These are phyloP conservation scores for Caloenas nicobarica DNA, from an alignment of 2,113 vertebrate species.

Conservation along the genomic window DNA sequence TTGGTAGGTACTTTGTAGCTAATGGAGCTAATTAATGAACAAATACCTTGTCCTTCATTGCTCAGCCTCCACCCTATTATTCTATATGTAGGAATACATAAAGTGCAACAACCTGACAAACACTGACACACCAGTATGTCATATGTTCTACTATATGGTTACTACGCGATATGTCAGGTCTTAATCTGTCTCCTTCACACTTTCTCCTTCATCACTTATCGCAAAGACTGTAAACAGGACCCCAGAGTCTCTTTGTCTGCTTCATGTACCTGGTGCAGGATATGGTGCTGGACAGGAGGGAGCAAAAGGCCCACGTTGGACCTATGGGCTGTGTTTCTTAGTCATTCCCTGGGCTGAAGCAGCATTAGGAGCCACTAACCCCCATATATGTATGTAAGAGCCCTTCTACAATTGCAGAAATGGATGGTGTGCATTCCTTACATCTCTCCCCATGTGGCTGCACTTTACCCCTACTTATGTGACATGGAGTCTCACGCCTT, in stretches of 20 bases:
- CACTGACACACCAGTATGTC: background rate
- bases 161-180: background rate
- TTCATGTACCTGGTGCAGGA: background rate
- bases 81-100: background rate
- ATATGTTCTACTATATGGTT: background rate
- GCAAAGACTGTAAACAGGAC: background rate
- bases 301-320: background rate
- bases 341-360: background rate
- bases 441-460: accelerated
- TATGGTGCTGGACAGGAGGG: background rate
- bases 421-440: background rate
- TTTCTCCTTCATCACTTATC: background rate
- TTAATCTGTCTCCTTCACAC: background rate
- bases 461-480: background rate
- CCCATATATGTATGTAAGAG: background rate
- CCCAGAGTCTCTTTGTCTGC: background rate
- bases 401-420: background rate
- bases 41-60: background rate
- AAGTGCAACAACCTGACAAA: background rate
- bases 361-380: background rate
- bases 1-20: background rate
- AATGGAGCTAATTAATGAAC: background rate
- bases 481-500: background rate
- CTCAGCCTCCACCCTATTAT: background rate
- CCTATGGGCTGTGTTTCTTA: background rate